phyloP scores from a whole-genome alignment of 2,113 vertebrate species.

The Nannobrachium achirus region DNA sequence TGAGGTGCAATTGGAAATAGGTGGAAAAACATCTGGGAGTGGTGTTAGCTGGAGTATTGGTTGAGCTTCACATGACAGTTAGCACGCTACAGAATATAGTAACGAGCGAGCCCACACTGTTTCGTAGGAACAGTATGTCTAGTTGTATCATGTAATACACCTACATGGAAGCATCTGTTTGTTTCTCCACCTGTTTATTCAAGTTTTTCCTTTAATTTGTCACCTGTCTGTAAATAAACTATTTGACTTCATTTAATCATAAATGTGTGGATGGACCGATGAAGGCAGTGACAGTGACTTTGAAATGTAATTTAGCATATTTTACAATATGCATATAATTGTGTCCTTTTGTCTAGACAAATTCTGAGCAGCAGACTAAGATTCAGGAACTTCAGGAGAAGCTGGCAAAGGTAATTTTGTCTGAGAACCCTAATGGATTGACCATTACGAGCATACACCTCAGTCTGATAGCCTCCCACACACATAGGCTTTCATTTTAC shows the following conservation, averaged over 20 bases:
- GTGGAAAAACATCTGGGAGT: too few relatives aligned
- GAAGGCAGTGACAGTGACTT: neutral
- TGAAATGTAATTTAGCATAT: neutral
- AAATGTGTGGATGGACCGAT: neutral
- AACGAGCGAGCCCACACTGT: too few relatives aligned
- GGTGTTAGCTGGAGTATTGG: too few relatives aligned
- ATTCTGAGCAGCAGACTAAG: conserved; percentile 91
- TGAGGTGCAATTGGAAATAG: too few relatives aligned
- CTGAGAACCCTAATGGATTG: conserved; percentile 49
- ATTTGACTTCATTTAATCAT: neutral
- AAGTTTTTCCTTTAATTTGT: too few relatives aligned
- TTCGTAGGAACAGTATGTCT: too few relatives aligned
- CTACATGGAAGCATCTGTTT: too few relatives aligned
- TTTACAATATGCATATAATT: neutral
- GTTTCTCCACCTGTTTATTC: too few relatives aligned
- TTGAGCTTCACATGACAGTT: too few relatives aligned
- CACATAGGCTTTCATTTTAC: neutral
- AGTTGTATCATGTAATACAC: too few relatives aligned
- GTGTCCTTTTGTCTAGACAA: conserved; percentile 80
- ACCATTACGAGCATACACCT: conserved; percentile 28
- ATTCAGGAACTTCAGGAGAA: conserved; percentile 97
- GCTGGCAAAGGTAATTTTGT: conserved; percentile 86
- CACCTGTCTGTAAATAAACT: neutral
- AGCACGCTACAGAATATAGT: too few relatives aligned
- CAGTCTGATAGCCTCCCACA: conserved; percentile 17